A percentile compares a stretch with the other conserved stretches of the same genome.
phyloP scores from a whole-genome alignment of 2,797 vertebrate species.

The Urophycis tenuis region DNA sequence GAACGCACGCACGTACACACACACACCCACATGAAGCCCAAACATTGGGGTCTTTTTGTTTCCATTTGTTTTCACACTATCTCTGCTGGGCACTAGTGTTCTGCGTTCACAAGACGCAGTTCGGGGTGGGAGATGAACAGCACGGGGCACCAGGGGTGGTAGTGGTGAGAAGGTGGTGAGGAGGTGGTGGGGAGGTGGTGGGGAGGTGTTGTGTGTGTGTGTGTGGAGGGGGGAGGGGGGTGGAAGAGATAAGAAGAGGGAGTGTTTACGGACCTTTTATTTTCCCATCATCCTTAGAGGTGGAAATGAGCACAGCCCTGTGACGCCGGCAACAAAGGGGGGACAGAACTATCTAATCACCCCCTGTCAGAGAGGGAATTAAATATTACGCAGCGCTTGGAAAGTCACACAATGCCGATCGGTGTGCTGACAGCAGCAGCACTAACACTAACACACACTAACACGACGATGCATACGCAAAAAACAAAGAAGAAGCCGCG shows the following conservation, averaged over 20 bases:
- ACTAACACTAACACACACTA: not conserved
- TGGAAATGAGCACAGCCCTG: constrained; percentile 40
- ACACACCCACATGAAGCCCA: not conserved
- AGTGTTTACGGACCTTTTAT: constrained; percentile 44
- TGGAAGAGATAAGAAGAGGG: constrained; percentile 26
- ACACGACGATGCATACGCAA: not conserved
- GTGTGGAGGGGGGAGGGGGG: constrained; percentile 3
- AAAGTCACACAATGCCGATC: not conserved
- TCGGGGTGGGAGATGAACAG: constrained; percentile 4
- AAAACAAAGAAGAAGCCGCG: no score
- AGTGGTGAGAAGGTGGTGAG: no score
- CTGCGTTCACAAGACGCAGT: not conserved
- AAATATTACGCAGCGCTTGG: constrained; percentile 48
- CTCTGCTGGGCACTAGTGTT: not conserved
- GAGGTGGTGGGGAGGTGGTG: no score
- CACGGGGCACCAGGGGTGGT: no score
- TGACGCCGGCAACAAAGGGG: constrained; percentile 41
- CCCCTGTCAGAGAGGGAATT: constrained; percentile 47
- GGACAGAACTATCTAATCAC: constrained; percentile 47
- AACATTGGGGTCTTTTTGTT: not conserved
- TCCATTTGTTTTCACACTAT: not conserved
- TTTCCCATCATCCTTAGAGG: constrained; percentile 42
- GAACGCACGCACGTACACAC: not conserved
- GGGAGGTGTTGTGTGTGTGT: no score
- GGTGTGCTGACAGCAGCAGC: not conserved